A percentile compares a stretch with the other conserved stretches of the same genome.
phyloP scores from a whole-genome alignment of 2,113 vertebrate genomes.

The Donacobius atricapilla region DNA sequence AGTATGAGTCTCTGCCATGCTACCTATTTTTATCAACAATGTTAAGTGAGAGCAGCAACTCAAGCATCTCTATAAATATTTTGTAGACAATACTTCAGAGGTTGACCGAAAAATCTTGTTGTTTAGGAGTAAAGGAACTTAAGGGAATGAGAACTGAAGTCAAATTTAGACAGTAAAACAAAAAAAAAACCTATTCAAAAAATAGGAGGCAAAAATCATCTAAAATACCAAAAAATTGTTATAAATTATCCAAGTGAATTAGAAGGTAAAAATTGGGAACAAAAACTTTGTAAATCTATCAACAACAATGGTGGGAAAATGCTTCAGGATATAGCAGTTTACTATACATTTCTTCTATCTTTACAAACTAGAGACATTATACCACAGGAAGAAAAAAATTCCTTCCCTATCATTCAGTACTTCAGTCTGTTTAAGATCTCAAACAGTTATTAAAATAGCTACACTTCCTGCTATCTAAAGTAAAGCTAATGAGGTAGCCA shows the following conservation, averaged over 20 bases:
- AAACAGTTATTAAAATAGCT: neutral
- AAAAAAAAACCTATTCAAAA: neutral
- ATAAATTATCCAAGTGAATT: neutral
- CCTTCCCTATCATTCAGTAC: neutral
- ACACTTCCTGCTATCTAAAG: constrained; percentile 1
- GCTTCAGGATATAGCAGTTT: neutral
- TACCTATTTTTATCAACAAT: neutral
- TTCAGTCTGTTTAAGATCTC: neutral
- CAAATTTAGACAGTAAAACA: neutral
- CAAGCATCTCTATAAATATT: neutral
- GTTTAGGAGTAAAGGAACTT: neutral
- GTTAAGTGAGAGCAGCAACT: neutral
- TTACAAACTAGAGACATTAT: neutral
- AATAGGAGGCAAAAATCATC: neutral
- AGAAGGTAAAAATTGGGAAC: neutral
- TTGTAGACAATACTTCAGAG: neutral
- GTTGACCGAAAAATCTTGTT: neutral
- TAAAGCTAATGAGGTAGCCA: neutral
- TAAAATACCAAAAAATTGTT: neutral
- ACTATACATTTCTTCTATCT: neutral
- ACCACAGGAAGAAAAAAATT: neutral
- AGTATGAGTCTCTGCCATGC: neutral
- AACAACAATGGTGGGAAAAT: neutral
- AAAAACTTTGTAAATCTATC: neutral
- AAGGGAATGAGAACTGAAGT: neutral